phyloP scores from a whole-genome alignment of 2,113 vertebrate genomes.

The Dendropsophus ebraccatus region DNA sequence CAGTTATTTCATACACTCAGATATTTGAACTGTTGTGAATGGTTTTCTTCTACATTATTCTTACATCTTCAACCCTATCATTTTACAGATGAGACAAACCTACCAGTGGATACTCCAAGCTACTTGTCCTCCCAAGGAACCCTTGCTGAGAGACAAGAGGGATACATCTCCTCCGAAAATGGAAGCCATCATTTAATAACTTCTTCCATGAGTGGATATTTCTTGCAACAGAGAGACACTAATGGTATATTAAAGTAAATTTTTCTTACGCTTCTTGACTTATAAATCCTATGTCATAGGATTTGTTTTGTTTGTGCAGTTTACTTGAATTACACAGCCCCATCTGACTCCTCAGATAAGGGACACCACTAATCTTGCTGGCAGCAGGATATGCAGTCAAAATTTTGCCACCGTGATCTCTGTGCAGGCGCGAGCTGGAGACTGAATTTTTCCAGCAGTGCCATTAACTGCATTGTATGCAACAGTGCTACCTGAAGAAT shows the following conservation, averaged over 20 bases:
- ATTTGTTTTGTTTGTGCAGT: not conserved
- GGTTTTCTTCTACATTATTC: too few relatives aligned
- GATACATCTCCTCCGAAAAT: slow-evolving; percentile 88
- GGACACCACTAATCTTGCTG: too few relatives aligned
- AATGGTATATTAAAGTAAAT: slow-evolving; percentile 65
- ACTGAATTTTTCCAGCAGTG: too few relatives aligned
- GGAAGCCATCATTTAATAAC: slow-evolving; percentile 88
- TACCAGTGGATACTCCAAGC: slow-evolving; percentile 94
- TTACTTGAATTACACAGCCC: not conserved
- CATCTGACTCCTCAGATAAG: not conserved
- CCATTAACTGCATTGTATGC: too few relatives aligned
- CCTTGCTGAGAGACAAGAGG: slow-evolving; percentile 89
- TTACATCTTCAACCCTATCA: not conserved
- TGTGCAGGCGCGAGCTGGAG: too few relatives aligned
- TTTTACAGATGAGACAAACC: slow-evolving; percentile 90
- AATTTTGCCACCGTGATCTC: too few relatives aligned
- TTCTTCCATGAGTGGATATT: slow-evolving; percentile 84
- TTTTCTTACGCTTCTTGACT: not conserved
- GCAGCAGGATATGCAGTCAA: too few relatives aligned
- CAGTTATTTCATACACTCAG: not conserved
- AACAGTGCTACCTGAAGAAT: too few relatives aligned
- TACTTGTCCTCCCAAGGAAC: slow-evolving; percentile 96
- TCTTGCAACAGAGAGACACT: slow-evolving; percentile 84
- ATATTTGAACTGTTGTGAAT: not conserved
- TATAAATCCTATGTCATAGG: not conserved